These are phyloP conservation scores for Brachyalestes nurse DNA, from an alignment of 2,797 vertebrate species.

Conservation along the genomic window DNA sequence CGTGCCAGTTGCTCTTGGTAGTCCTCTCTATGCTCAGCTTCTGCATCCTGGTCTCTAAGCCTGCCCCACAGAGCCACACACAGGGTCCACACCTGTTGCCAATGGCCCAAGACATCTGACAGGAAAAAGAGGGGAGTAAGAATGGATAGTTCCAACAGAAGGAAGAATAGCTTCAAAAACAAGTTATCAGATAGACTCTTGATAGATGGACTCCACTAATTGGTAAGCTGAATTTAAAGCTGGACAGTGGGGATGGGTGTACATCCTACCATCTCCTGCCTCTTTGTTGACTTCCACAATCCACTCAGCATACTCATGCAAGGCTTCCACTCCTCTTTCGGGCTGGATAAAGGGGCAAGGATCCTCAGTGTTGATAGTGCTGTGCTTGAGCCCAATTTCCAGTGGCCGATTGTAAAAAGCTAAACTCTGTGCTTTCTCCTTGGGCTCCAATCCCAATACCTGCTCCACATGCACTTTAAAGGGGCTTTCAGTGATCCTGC, in stretches of 20 bases:
- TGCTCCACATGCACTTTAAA: slow-evolving; percentile 91
- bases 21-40: slow-evolving; percentile 64
- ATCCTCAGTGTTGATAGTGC: slow-evolving; percentile 78
- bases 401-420: slow-evolving; percentile 82
- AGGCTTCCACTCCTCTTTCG: slow-evolving; percentile 81
- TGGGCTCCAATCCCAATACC: slow-evolving; percentile 76
- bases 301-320: slow-evolving; percentile 91
- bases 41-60: slow-evolving; percentile 70
- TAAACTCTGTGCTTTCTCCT: slow-evolving; percentile 67
- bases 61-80: slow-evolving; percentile 91
- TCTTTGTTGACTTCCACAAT: slow-evolving; percentile 71
- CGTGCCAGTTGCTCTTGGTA: slow-evolving; percentile 86
- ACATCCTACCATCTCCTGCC: slow-evolving; percentile 71
- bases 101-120: slow-evolving; percentile 80
- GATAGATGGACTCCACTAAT: no score
- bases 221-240: no score
- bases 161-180: neutral
- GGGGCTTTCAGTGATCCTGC: slow-evolving; percentile 83
- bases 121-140: neutral
- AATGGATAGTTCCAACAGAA: neutral
- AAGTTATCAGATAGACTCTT: no score
- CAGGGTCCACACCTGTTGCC: slow-evolving; percentile 90
- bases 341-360: slow-evolving; percentile 85
- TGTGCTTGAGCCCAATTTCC: slow-evolving; percentile 90
- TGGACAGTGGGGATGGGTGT: neutral